These are phyloP conservation scores for Acromyrmex charruanus DNA, from an alignment of 1,140 invertebrate species.

Conservation along the genomic window DNA sequence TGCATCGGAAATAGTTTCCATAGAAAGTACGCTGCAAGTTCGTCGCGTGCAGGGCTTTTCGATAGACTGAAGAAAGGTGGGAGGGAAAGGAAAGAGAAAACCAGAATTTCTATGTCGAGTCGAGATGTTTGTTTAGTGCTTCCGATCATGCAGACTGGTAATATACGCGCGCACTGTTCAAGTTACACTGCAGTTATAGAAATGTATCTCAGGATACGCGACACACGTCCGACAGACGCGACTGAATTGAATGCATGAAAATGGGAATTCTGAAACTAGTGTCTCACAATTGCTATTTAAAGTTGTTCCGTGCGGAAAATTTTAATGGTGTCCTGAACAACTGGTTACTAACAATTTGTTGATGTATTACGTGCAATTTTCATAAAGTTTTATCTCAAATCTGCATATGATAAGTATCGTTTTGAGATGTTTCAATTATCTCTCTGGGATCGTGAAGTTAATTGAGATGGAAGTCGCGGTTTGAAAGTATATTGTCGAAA, in stretches of 20 bases:
- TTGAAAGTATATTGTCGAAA: background rate
- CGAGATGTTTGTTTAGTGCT: slow-evolving; percentile 30
- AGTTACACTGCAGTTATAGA: slow-evolving; percentile 42
- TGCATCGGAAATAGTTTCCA: slow-evolving; percentile 46
- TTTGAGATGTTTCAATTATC: slow-evolving; percentile 13
- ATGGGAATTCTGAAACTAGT: slow-evolving; percentile 38
- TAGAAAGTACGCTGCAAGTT: slow-evolving; percentile 45
- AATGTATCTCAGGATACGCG: slow-evolving; percentile 29
- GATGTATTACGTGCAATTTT: slow-evolving; percentile 6
- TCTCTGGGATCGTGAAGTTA: background rate
- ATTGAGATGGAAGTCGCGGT: slow-evolving; percentile 6
- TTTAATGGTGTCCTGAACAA: slow-evolving; percentile 15
- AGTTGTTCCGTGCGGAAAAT: slow-evolving; percentile 5
- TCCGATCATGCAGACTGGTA: slow-evolving; percentile 47
- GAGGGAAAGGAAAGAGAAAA: background rate
- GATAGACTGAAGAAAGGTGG: background rate
- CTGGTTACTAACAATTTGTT: background rate
- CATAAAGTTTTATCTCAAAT: background rate
- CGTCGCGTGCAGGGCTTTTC: background rate
- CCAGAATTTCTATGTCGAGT: slow-evolving; percentile 46
- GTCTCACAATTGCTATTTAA: slow-evolving; percentile 20
- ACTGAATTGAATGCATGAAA: slow-evolving; percentile 43
- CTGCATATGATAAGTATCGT: background rate
- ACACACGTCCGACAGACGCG: slow-evolving; percentile 18
- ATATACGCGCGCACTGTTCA: slow-evolving; percentile 43